A percentile compares a stretch with the other conserved stretches of the same genome.
Evolutionary conservation across 2,888 invertebrate species (phyloP).

Genomic region (Melanargia galathea): DNA sequence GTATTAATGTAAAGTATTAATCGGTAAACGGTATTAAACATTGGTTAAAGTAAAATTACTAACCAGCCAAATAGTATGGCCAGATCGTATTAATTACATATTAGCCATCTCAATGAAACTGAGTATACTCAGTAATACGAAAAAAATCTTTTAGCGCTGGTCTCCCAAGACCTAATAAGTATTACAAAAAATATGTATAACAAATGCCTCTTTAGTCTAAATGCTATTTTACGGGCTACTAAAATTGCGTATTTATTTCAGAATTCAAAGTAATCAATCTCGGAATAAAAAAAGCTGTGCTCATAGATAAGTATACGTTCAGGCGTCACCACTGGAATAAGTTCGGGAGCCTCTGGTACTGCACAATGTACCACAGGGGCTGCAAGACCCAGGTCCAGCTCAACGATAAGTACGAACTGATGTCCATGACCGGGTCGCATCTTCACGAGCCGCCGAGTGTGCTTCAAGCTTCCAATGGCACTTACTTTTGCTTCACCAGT

Average conservation of each 20-base stretch:
- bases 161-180: too few species aligned
- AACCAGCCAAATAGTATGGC: too few species aligned
- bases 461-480: slow-evolving; percentile 37
- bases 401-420: slow-evolving; percentile 29
- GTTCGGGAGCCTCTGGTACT: slow-evolving; percentile 45
- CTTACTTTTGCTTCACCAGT: slow-evolving; percentile 28
- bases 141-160: too few species aligned
- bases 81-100: too few species aligned
- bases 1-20: too few species aligned
- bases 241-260: background rate
- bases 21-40: too few species aligned
- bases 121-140: too few species aligned
- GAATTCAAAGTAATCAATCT: slow-evolving; percentile 30
- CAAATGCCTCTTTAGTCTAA: background rate
- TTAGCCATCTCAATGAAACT: too few species aligned
- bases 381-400: slow-evolving; percentile 44
- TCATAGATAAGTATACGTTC: slow-evolving; percentile 44
- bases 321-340: slow-evolving; percentile 41
- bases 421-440: slow-evolving; percentile 38
- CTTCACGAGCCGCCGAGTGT: slow-evolving; percentile 40
- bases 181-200: too few species aligned
- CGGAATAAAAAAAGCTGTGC: slow-evolving; percentile 31
- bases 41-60: too few species aligned
- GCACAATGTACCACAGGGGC: slow-evolving; percentile 48
- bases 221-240: too few species aligned